Evolutionary conservation across 1,140 invertebrate genomes (phyloP), one percentile per base, ranked within the genome.

Genomic region (Drosophila rufa): DNA sequence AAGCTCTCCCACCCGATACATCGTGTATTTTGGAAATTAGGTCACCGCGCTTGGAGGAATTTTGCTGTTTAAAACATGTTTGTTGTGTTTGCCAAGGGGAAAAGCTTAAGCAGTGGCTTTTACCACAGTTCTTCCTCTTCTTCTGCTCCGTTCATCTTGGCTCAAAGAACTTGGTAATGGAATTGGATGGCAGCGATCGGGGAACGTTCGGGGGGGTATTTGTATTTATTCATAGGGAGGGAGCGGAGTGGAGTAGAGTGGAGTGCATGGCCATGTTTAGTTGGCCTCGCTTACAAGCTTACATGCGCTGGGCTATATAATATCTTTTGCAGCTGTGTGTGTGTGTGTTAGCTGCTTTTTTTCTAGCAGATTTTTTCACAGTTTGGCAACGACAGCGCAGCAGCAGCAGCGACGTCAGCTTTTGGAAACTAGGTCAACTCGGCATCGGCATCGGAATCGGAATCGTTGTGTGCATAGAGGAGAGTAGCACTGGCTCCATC

Each of bases 401-500:
- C 82, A 76, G 56, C 71, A 43, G 40, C 61, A 57, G 56, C 79
- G 48, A 68, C 47, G 67, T 66, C 47, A 86, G 69, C 82, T 75
- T 67, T 43, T 45, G 53, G 67, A 91, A 90, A 91, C 79, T 82
- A 62, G 87, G 87, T 91, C 86, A 85, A 56, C 53, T 51, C 48
- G 48, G 50, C 50, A 53, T 51, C 27, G 45, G 11, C 19, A 47
- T 55, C 33, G 51, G 51, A 19, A 55, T 55, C 51, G 51, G 51
- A 33, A 40, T 56, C 55, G 55, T 55, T 46, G 60, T 69, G 70
- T 61, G 64, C 64, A 53, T 76, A 62, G 51, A 75, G 78, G 79
- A 65, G 53, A 67, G 59, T 38, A 40, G 51, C 33, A 19, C 33
- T 48, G 73, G 61, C 71, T 51, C 66, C 75, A 45, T 74, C 76